phyloP scores from a whole-genome alignment of 2,888 invertebrate species.

The Elegia similella region DNA sequence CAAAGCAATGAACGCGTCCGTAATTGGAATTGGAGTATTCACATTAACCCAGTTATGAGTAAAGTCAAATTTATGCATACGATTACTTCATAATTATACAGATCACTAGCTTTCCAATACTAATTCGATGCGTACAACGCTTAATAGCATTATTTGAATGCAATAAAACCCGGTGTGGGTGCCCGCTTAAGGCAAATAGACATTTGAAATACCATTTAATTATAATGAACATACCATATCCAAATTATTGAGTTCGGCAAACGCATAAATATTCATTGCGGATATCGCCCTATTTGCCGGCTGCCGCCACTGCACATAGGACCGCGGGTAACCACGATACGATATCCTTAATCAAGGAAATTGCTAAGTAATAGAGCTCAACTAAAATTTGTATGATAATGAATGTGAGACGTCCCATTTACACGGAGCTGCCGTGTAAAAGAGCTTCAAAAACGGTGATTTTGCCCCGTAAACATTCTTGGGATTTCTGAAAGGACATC shows the following conservation, averaged over 20 bases:
- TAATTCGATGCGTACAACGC: constrained; percentile 4
- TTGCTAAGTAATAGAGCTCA: constrained; percentile 63
- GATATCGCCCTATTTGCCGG: constrained; percentile 66
- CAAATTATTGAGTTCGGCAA: constrained; percentile 52
- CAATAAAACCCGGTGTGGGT: constrained; percentile 17
- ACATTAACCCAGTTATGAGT: constrained; percentile 5
- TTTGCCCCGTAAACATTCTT: constrained; percentile 33
- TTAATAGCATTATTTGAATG: constrained; percentile 18
- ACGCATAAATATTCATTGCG: constrained; percentile 66
- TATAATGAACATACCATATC: constrained; percentile 40
- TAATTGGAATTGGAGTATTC: background rate
- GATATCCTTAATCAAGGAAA: constrained; percentile 67
- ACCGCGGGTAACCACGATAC: constrained; percentile 33
- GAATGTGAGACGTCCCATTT: constrained; percentile 42
- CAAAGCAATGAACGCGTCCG: background rate
- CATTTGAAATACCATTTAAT: constrained; percentile 19
- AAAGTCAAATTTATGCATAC: background rate
- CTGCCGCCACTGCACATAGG: constrained; percentile 53
- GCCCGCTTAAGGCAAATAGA: constrained; percentile 16
- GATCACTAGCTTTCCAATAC: constrained; percentile 6
- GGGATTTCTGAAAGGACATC: constrained; percentile 12
- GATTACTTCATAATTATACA: constrained; percentile 12
- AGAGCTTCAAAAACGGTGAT: constrained; percentile 35
- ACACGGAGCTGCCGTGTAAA: constrained; percentile 21
- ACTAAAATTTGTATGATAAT: constrained; percentile 67